Evolutionary conservation across 2,797 vertebrate species (phyloP).

Genomic region (Acropternis orthonyx): DNA sequence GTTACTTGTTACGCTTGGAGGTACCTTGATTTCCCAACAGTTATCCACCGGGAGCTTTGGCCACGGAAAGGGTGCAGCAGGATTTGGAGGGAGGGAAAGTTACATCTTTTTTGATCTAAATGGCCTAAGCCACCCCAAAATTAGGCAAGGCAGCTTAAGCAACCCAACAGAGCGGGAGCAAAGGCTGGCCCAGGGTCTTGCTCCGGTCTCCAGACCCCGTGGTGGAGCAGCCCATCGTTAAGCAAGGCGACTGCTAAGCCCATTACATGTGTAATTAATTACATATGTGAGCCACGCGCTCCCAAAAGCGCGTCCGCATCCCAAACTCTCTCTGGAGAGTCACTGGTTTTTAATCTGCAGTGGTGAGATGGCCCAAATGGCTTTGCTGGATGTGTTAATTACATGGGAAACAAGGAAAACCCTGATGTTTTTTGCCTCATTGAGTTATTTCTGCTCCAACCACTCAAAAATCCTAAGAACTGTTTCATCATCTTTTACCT

Average conservation of each 20-base stretch:
- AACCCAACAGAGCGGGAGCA: background rate
- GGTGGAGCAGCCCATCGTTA: background rate
- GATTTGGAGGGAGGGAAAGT: background rate
- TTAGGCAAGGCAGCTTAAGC: background rate
- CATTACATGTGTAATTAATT: background rate
- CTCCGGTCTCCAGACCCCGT: background rate
- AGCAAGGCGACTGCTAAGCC: rapidly evolving
- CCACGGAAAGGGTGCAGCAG: background rate
- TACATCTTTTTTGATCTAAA: background rate
- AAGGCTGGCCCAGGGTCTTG: background rate
- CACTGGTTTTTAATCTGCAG: background rate
- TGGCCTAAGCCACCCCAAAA: background rate
- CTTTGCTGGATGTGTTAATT: background rate
- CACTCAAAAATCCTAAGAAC: background rate
- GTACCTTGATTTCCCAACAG: background rate
- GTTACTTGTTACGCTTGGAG: background rate
- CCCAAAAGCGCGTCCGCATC: background rate
- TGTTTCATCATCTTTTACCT: background rate
- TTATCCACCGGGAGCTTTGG: background rate
- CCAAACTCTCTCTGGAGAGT: background rate
- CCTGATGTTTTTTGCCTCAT: background rate
- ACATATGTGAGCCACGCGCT: rapidly evolving
- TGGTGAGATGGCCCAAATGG: background rate
- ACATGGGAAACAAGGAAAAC: background rate
- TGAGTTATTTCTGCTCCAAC: background rate